A percentile compares a stretch with the other conserved stretches of the same genome.
These are phyloP conservation scores for Hyles lineata DNA, from an alignment of 2,888 invertebrate species.

Conservation along the genomic window DNA sequence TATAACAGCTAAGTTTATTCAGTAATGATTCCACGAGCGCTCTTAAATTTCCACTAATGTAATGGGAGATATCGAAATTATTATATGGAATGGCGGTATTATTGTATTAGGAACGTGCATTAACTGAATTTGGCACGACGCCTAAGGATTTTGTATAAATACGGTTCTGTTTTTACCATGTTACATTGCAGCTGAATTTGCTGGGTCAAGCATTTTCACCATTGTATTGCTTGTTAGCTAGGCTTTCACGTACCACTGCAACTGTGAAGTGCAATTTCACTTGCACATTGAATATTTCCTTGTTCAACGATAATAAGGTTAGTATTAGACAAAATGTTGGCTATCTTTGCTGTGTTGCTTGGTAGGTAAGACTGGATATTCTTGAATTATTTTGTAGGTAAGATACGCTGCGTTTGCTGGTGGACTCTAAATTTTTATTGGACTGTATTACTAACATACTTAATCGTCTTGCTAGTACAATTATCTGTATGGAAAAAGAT, in stretches of 20 bases:
- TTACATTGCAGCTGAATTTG: slow-evolving; percentile 10
- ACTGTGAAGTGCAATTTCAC: background rate
- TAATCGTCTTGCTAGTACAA: too few relatives aligned
- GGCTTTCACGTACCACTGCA: background rate
- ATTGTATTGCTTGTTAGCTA: background rate
- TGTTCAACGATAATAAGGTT: background rate
- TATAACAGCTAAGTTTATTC: background rate
- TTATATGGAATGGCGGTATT: slow-evolving; percentile 64
- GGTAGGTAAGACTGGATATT: too few relatives aligned
- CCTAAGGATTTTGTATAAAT: slow-evolving; percentile 44
- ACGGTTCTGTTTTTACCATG: slow-evolving; percentile 32
- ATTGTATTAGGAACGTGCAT: slow-evolving; percentile 59
- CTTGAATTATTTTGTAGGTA: too few relatives aligned
- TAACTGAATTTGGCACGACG: slow-evolving; percentile 55
- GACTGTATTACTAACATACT: too few relatives aligned
- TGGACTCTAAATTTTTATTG: too few relatives aligned
- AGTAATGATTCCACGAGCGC: background rate
- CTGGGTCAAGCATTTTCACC: background rate
- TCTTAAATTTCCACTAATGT: slow-evolving; percentile 32
- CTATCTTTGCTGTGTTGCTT: too few relatives aligned
- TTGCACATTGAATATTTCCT: background rate
- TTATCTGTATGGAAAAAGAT: too few relatives aligned
- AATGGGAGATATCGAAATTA: slow-evolving; percentile 47
- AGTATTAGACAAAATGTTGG: background rate
- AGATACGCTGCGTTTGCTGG: too few relatives aligned